Conservation (phyloP, 2,888 invertebrate genomes). For the Teleiodes luculella region DNA sequence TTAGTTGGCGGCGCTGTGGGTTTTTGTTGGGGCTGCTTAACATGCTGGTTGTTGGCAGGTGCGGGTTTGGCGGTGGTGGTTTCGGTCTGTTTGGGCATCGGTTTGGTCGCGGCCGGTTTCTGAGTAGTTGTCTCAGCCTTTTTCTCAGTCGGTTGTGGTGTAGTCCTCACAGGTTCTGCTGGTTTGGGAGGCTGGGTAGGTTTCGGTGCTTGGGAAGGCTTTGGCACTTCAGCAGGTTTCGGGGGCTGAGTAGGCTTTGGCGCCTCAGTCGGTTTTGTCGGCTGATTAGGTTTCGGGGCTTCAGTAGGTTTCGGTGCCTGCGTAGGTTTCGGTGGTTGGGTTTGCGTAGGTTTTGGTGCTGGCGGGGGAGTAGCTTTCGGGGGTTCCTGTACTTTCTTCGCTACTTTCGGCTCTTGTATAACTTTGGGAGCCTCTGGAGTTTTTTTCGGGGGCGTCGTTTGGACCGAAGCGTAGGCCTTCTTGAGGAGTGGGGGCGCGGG, state of each 20-base stretch:
- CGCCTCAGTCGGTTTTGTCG: conserved; percentile 10
- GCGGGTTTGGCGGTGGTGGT: not conserved
- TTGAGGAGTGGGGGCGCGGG: conserved; percentile 74
- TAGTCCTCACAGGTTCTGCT: conserved; percentile 12
- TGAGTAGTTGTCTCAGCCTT: not conserved
- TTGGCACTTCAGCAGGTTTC: not conserved
- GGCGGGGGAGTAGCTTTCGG: not conserved
- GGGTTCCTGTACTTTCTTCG: conserved; percentile 1
- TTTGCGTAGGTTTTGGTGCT: too few species aligned
- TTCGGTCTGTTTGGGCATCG: not conserved
- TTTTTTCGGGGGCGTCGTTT: conserved; percentile 23
- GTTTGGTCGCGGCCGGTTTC: not conserved
- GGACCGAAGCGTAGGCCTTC: conserved; percentile 46
- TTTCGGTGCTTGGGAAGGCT: not conserved
- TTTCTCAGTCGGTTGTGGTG: not conserved
- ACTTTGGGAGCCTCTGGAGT: conserved; percentile 27
- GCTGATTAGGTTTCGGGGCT: not conserved
- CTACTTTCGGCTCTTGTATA: conserved; percentile 3
- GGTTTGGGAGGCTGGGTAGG: conserved; percentile 11
- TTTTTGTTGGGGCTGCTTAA: not conserved
- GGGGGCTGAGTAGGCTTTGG: conserved; percentile 6
- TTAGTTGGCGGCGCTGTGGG: not conserved
- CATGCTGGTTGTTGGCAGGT: not conserved
- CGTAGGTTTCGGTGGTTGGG: conserved; percentile 9
- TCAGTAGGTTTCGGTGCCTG: not conserved